Percentiles rank a stretch among this genome's conserved stretches.
Conservation (phyloP, 1,140 invertebrate genomes). For the Sitobion miscanthi region DNA sequence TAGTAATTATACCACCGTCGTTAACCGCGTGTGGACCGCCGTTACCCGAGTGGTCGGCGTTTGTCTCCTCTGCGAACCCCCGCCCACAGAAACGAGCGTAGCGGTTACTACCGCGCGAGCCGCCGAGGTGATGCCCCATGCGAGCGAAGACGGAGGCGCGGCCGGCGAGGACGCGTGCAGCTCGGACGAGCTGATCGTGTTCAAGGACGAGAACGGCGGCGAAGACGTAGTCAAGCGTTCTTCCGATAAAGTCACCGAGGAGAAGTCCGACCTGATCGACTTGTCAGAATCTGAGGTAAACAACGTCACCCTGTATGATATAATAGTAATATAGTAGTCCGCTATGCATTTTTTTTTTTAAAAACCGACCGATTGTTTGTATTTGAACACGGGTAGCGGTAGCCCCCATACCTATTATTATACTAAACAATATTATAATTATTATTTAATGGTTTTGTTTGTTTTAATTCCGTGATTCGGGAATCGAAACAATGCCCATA, state of each 20-base stretch:
- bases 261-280: slow-evolving; percentile 54
- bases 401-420: neutral
- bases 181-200: slow-evolving; percentile 55
- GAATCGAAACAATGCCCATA: neutral
- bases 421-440: neutral
- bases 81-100: neutral
- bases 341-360: neutral
- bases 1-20: neutral
- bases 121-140: slow-evolving; percentile 49
- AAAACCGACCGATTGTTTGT: neutral
- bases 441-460: neutral
- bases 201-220: slow-evolving; percentile 54
- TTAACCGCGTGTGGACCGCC: neutral
- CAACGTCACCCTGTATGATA: neutral
- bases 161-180: slow-evolving; percentile 55
- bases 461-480: neutral
- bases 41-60: neutral
- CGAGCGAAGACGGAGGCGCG: slow-evolving; percentile 53
- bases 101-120: slow-evolving; percentile 15
- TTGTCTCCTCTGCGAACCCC: neutral
- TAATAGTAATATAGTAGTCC: neutral
- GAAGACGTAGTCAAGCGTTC: slow-evolving; percentile 52
- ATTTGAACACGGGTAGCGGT: neutral
- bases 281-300: slow-evolving; percentile 51
- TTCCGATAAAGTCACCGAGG: slow-evolving; percentile 53